Base-by-base conservation (phyloP, 2,888 invertebrate genomes). In the Endotricha flammealis region DNA sequence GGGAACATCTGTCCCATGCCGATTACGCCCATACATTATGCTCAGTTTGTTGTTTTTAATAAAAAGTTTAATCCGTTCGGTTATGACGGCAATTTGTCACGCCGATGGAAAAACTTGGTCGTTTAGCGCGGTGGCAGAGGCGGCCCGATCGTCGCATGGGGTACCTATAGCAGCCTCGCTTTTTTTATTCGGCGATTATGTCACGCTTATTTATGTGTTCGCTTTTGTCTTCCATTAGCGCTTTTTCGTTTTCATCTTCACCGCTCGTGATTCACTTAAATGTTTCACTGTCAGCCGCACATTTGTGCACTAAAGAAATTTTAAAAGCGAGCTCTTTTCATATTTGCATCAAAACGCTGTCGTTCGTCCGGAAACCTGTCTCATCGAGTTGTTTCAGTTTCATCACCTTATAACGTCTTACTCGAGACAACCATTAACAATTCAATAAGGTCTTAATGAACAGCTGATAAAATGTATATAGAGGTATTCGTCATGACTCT, bases 11-110 rank as follows among this genome's bases (percentile, higher is more conserved):
- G 85, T 83, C 82, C 82, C 81, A 72, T 75, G 72, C 76, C 79
- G 81, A 83, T 83, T 82, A 82, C 80, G 71, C 64, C 76, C 73
- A 79, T 82, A 83, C 83, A 83, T 85, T 85, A 83, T 83, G 74
- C 83, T 72, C 80, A 76, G 83, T 83, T 83, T 85, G 83, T 83
- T 85, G 83, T 85, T 83, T 83, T 85, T 85, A 85, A 83, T 85
- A 85, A 85, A 85, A 85, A 85, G 83, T 85, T 85, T 83, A 85
- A 85, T 85, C 82, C 82, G 78, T 82, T 79, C 80, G 71, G 80
- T 85, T 85, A 85, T 85, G 85, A 79, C 70, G 70, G 83, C 72
- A 79, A 85, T 85, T 85, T 85, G 82, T 85, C 82, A 81, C 76
- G 59, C 53, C 74, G 73, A 82, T 81, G 82, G 85, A 81, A 81